A percentile compares a stretch with the other conserved stretches of the same genome.
Evolutionary conservation across 2,797 vertebrate species (phyloP).

Genomic region (Chiroxiphia lanceolata): DNA sequence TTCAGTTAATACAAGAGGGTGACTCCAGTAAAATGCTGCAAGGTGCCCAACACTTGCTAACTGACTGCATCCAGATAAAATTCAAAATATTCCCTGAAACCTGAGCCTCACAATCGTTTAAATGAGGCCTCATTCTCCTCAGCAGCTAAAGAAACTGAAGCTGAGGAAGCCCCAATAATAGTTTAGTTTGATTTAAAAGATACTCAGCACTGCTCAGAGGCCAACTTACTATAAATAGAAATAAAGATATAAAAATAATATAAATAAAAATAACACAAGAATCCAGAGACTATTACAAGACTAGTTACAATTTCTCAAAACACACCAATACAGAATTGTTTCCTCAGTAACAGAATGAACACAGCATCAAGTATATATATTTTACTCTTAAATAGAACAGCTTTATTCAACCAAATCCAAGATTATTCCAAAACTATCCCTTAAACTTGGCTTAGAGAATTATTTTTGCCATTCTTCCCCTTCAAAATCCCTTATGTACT

Average conservation of each 20-base stretch:
- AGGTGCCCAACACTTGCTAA: neutral
- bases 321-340: neutral
- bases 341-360: neutral
- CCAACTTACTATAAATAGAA: neutral
- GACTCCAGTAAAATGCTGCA: neutral
- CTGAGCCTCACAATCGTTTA: neutral
- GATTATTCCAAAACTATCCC: neutral
- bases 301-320: neutral
- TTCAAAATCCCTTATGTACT: neutral
- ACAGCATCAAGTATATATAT: rapidly evolving
- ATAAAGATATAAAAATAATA: neutral
- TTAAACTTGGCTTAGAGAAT: neutral
- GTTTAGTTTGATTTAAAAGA: neutral
- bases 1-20: neutral
- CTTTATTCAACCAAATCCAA: conserved; percentile 48
- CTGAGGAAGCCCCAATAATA: neutral
- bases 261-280: neutral
- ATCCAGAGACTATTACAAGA: neutral
- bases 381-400: conserved; percentile 29
- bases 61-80: neutral
- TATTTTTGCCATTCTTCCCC: neutral
- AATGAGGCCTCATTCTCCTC: neutral
- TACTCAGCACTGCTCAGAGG: neutral
- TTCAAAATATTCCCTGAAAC: neutral
- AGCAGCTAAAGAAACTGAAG: neutral